These are phyloP conservation scores for Epinotia brunnichana DNA, from an alignment of 2,888 invertebrate genomes.

Conservation along the genomic window DNA sequence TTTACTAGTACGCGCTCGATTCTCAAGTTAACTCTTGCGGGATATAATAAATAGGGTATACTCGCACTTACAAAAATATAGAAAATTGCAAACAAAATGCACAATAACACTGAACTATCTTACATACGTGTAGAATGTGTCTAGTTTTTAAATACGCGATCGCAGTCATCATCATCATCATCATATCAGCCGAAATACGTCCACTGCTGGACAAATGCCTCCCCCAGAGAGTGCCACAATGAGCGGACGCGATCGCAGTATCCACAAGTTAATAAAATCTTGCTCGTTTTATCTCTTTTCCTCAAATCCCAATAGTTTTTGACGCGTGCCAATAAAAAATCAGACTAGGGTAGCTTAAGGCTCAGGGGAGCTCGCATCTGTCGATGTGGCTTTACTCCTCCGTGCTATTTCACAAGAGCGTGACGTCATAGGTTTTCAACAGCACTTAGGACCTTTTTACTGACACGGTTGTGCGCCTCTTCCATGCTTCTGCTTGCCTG, in stretches of 20 bases:
- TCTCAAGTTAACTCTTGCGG: no score
- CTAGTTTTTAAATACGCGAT: no score
- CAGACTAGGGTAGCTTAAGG: slow-evolving; percentile 31
- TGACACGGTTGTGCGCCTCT: slow-evolving; percentile 40
- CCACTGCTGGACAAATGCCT: no score
- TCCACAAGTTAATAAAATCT: background rate
- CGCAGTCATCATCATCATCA: no score
- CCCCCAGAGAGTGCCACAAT: no score
- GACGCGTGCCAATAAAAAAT: slow-evolving; percentile 31
- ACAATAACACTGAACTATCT: no score
- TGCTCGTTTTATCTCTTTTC: slow-evolving; percentile 17
- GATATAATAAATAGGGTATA: no score
- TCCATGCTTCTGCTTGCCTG: slow-evolving; percentile 53
- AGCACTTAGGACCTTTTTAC: slow-evolving; percentile 3
- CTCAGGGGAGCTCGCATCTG: slow-evolving; percentile 56
- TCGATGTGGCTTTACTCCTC: slow-evolving; percentile 51
- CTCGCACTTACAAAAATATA: background rate
- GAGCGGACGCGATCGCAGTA: no score
- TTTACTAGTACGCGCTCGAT: no score
- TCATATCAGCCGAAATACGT: no score
- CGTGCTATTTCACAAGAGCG: slow-evolving; percentile 6
- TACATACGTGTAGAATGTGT: no score
- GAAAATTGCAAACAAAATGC: no score
- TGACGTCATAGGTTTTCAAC: background rate
- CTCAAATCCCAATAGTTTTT: slow-evolving; percentile 7